A percentile compares a stretch with the other conserved stretches of the same genome.
Conservation (phyloP, 2,888 invertebrate species). For the Parascotia fuliginaria region DNA sequence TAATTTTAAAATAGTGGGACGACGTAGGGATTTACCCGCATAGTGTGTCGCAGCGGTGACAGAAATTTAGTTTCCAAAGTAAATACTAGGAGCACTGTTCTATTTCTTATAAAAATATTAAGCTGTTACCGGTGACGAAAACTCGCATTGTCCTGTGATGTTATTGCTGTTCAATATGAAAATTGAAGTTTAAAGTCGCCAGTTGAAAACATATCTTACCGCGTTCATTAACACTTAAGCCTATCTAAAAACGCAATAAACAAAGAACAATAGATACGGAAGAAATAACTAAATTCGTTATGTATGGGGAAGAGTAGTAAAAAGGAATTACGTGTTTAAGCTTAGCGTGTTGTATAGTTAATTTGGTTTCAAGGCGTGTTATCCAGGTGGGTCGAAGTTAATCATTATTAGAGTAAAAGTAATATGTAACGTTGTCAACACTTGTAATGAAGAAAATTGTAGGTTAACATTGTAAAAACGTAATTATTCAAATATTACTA, state of each 20-base stretch:
- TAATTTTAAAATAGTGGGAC: no score
- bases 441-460: no score
- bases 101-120: no score
- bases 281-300: background rate
- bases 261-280: background rate
- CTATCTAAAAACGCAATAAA: background rate
- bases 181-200: background rate
- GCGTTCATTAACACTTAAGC: background rate
- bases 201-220: background rate
- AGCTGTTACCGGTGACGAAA: no score
- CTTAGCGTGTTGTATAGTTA: background rate
- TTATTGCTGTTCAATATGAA: no score
- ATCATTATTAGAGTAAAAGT: background rate
- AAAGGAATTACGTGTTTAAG: background rate
- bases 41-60: no score
- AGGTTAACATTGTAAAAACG: no score
- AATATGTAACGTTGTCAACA: background rate
- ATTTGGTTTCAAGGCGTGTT: background rate
- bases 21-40: no score
- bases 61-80: no score
- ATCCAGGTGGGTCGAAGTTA: background rate
- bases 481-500: no score
- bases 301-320: background rate
- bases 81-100: no score
- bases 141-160: no score